These are phyloP conservation scores for Nycticorax nycticorax DNA, from an alignment of 2,113 vertebrate genomes.

Conservation along the genomic window DNA sequence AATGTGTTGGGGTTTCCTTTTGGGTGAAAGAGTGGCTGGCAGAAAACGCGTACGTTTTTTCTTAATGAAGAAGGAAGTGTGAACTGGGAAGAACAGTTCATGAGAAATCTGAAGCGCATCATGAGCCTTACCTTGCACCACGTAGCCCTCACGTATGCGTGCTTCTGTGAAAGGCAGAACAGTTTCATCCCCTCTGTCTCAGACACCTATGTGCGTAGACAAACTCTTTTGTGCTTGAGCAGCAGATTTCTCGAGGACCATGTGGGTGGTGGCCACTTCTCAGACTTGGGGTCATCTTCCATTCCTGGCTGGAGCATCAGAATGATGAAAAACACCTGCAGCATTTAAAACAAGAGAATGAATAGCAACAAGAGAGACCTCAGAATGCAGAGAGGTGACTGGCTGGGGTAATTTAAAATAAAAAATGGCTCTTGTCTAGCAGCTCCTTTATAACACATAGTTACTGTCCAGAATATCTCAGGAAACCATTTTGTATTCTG, in stretches of 20 bases:
- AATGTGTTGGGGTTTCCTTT: neutral
- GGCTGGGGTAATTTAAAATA: constrained; percentile 55
- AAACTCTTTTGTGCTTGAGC: neutral
- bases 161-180: neutral
- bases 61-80: neutral
- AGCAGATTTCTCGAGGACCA: neutral
- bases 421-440: constrained; percentile 61
- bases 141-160: rapidly evolving
- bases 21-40: neutral
- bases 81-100: neutral
- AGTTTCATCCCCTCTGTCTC: neutral
- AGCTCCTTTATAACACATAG: constrained; percentile 31
- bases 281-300: neutral
- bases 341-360: neutral
- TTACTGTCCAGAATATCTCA: constrained; percentile 55
- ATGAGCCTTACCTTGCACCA: neutral
- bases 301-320: neutral
- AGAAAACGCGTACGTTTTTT: neutral
- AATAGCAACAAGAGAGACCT: neutral
- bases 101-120: neutral
- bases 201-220: rapidly evolving
- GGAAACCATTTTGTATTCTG: constrained; percentile 57
- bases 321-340: neutral
- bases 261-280: neutral
- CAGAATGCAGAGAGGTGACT: constrained; percentile 33